Evolutionary conservation across 2,888 invertebrate species (phyloP).

Genomic region (Drosophila neotestacea): DNA sequence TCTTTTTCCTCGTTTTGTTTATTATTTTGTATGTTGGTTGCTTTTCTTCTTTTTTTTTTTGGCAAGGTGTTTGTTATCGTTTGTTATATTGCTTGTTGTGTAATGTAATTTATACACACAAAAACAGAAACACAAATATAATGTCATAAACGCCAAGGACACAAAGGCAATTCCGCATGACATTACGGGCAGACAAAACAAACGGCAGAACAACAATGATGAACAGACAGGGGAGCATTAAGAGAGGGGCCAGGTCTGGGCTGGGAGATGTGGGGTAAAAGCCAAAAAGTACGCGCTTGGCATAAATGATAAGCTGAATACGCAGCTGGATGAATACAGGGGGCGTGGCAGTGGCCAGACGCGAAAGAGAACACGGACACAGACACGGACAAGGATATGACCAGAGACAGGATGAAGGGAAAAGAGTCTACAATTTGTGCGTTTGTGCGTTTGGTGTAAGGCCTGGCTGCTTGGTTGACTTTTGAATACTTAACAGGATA

Average conservation of each 20-base stretch:
- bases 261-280: conserved; percentile 45
- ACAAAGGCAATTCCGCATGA: conserved; percentile 76
- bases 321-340: conserved; percentile 52
- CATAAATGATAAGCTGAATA: conserved; percentile 77
- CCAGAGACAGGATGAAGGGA: conserved; percentile 5
- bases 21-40: conserved; percentile 20
- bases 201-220: conserved; percentile 60
- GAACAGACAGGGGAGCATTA: conserved; percentile 5
- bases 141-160: conserved; percentile 78
- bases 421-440: conserved; percentile 50
- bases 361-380: conserved; percentile 21
- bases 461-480: conserved; percentile 72
- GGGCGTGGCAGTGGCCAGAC: conserved; percentile 44
- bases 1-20: conserved; percentile 24
- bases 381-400: conserved; percentile 14
- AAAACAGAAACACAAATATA: conserved; percentile 66
- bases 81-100: conserved; percentile 80
- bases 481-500: conserved; percentile 83
- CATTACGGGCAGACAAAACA: conserved; percentile 77
- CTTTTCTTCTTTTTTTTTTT: conserved; percentile 24
- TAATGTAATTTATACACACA: conserved; percentile 75
- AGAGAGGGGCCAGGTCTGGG: neutral
- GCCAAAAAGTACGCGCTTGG: conserved; percentile 78
- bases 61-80: conserved; percentile 80
- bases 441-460: conserved; percentile 42